Base-by-base conservation (phyloP, 2,888 invertebrate species). In the Hyposoter didymator region DNA sequence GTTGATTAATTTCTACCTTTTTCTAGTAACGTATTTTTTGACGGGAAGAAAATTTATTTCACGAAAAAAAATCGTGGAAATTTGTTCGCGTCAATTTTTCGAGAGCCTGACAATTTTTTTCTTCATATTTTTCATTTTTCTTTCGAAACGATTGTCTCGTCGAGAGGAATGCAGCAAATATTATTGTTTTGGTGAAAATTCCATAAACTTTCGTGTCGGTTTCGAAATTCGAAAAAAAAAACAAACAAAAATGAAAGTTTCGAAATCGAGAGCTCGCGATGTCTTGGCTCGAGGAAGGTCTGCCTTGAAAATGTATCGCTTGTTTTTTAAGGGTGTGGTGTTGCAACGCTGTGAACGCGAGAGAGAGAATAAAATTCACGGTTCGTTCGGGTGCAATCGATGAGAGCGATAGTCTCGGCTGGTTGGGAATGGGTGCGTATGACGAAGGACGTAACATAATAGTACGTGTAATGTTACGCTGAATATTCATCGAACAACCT, bases 401-500 rank as follows among this genome's bases (percentile, higher is more conserved):
- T 66, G 73, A 73, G 70, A 52, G 72, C 70, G 79, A 79, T 80
- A 80, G 79, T 80, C 64, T 47, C 72, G 72, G 80, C 67, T 74
- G 49, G 80, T 80, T 80, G 80, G 66, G 67, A 80, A 80, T 55
- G 73, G 80, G 73, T 73, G 80, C 80, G 80, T 74, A 43, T 74
- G 39, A 73, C 73, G 73, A 80, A 80, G 80, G 80, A 80, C 80
- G 80, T 66, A 66, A 52, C 80, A 55, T 59, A 78, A 55, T 32
- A 47, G 35, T 47, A 64, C 45, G 47, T 28, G 39, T 45, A 49
- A 49, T 64, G 35, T 72, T 64, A 28, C 45, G 69, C 62, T 82
- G 78, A 79, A 85, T 85, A 85, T 79, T 85, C 85, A 79, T 82
- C 72, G 28, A 79, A 70, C 55, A 75, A 75, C 78, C 78, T 85